phyloP scores from a whole-genome alignment of 1,140 invertebrate genomes.

The Aculops lycopersici region DNA sequence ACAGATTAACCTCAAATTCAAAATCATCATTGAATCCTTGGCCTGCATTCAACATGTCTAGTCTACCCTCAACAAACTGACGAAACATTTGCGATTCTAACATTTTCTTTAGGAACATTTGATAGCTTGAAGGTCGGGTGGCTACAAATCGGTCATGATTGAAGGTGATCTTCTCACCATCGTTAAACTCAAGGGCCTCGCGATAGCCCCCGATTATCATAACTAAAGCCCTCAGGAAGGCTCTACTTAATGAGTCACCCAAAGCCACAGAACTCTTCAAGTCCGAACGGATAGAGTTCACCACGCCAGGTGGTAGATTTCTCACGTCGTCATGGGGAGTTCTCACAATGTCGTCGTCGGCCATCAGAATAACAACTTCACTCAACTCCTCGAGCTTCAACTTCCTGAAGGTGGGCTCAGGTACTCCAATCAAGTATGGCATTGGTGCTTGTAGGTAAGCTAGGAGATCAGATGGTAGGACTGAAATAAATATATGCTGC shows the following conservation, averaged over 20 bases:
- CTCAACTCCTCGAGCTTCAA: conserved; percentile 39
- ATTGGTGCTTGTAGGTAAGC: conserved; percentile 68
- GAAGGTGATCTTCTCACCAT: conserved; percentile 33
- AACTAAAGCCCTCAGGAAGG: conserved; percentile 58
- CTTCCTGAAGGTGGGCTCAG: conserved; percentile 37
- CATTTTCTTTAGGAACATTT: conserved; percentile 60
- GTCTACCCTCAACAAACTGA: conserved; percentile 71
- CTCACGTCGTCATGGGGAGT: conserved; percentile 60
- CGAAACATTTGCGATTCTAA: conserved; percentile 72
- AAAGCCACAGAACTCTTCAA: conserved; percentile 25
- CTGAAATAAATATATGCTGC: conserved; percentile 89
- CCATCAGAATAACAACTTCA: conserved; percentile 63
- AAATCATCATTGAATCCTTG: conserved; percentile 34
- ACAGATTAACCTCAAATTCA: conserved; percentile 52
- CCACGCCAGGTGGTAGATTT: conserved; percentile 36
- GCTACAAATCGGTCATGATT: conserved; percentile 48
- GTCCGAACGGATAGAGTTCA: conserved; percentile 11
- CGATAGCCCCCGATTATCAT: conserved; percentile 68
- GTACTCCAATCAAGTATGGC: conserved; percentile 78
- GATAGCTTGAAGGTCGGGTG: conserved; percentile 39
- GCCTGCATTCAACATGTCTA: conserved; percentile 56
- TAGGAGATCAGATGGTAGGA: conserved; percentile 46
- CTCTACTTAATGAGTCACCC: conserved; percentile 57
- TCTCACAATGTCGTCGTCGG: conserved; percentile 46
- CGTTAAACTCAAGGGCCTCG: conserved; percentile 29